Evolutionary conservation across 2,888 invertebrate species (phyloP).

Genomic region (Calliphora vomitoria): DNA sequence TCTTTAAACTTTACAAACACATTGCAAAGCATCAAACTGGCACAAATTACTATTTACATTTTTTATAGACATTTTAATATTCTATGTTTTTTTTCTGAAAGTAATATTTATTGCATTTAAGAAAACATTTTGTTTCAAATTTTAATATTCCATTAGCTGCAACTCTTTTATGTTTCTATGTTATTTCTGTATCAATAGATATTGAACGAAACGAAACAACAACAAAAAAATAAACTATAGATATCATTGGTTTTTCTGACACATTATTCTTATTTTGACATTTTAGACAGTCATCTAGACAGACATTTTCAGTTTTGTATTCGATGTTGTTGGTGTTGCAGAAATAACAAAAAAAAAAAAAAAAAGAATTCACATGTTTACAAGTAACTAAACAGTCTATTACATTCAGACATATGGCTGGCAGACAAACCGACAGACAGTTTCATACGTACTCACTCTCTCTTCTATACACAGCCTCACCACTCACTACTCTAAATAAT

Average conservation of each 20-base stretch:
- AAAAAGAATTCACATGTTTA: constrained; percentile 53
- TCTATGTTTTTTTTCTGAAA: too few species aligned
- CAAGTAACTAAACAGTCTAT: constrained; percentile 48
- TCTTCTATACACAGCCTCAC: not conserved
- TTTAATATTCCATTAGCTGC: constrained; percentile 22
- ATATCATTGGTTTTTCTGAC: constrained; percentile 49
- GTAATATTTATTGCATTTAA: not conserved
- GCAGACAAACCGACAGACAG: constrained; percentile 20
- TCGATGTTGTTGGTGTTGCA: constrained; percentile 1
- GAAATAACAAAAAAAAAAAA: constrained; percentile 16
- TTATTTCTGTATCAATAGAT: constrained; percentile 7
- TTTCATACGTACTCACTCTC: not conserved
- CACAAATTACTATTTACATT: too few species aligned
- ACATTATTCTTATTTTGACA: constrained; percentile 62
- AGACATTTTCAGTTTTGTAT: constrained; percentile 30
- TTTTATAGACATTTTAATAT: too few species aligned
- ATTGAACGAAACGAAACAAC: constrained; percentile 7
- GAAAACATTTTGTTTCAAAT: not conserved
- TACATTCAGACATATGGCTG: constrained; percentile 49
- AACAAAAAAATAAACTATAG: not conserved
- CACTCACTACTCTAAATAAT: constrained; percentile 23
- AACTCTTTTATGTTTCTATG: constrained; percentile 15
- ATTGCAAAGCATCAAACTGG: too few species aligned
- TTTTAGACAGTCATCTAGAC: constrained; percentile 56
- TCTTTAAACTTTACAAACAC: too few species aligned